Evolutionary conservation across 1,140 invertebrate genomes (phyloP).

Genomic region (Leptinotarsa defecta): DNA sequence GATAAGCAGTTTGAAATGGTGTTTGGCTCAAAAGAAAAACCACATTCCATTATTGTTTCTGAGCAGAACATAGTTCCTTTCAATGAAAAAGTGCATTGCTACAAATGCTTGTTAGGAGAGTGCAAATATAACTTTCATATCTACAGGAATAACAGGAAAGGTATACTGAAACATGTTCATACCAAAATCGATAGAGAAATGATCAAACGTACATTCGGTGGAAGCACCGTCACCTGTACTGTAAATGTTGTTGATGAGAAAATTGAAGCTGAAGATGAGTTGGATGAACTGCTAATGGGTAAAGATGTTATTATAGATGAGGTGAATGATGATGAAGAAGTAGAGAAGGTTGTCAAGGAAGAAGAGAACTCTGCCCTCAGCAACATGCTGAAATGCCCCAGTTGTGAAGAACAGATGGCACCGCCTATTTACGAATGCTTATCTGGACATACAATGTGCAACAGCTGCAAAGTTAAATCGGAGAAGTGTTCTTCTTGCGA

Average conservation of each 20-base stretch:
- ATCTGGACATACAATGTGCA: slow-evolving; percentile 16
- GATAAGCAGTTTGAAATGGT: slow-evolving; percentile 17
- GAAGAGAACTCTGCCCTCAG: background rate
- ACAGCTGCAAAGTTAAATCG: slow-evolving; percentile 4
- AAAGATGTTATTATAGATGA: slow-evolving; percentile 27
- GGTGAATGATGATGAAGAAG: slow-evolving; percentile 23
- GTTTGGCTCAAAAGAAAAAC: slow-evolving; percentile 12
- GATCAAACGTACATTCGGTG: slow-evolving; percentile 15
- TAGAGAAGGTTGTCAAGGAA: background rate
- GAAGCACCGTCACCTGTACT: background rate
- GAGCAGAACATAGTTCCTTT: slow-evolving; percentile 18
- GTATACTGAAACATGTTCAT: slow-evolving; percentile 10
- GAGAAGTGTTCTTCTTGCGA: slow-evolving; percentile 19
- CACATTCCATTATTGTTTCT: slow-evolving; percentile 7
- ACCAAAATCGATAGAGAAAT: slow-evolving; percentile 12
- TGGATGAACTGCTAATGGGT: slow-evolving; percentile 14
- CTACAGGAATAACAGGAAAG: slow-evolving; percentile 9
- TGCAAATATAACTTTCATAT: slow-evolving; percentile 15
- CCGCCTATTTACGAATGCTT: slow-evolving; percentile 22
- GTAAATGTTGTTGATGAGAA: slow-evolving; percentile 17
- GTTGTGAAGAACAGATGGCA: slow-evolving; percentile 4
- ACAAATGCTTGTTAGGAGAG: slow-evolving; percentile 16
- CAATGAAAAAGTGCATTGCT: slow-evolving; percentile 18
- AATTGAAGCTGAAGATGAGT: slow-evolving; percentile 16
- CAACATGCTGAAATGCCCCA: slow-evolving; percentile 8